Evolutionary conservation across 2,888 invertebrate genomes (phyloP), one percentile per base, ranked within the genome.

Genomic region (Noctua pronuba): DNA sequence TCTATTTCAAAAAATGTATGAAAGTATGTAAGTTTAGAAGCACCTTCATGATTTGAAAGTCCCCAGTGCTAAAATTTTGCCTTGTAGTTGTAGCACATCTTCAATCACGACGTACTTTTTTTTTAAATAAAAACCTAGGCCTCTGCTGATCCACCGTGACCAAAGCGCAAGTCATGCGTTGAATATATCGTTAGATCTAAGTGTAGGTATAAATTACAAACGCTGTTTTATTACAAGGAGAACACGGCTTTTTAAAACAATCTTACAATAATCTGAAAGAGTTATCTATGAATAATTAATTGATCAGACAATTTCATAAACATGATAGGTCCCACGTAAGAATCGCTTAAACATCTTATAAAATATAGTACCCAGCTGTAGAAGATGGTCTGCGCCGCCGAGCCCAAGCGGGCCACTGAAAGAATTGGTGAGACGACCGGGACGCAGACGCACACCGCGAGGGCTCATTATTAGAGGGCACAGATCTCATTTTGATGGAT

Each of bases 101-200:
- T 35, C 8, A 35, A 24, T 58, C 24, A 44, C 10, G n/a, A 38
- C 24, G 44, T 52, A 8, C 13, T 11, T 69, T 79, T 55, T 46
- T 58, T n/a, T n/a, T 41, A 18, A 60, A 35, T 44, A 11, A 49
- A 35, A 67, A 41, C 49, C 52, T 80, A 80, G 77, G 83, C 78
- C 75, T 78, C 58, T 75, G 71, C 28, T 83, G 86, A 88, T 86
- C n/a, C 66, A 73, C 77, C 82, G 75, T 75, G 67, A 71, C 86
- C 24, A 71, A 83, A 75, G 38, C 46, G 73, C 55, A 73, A 79
- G 76, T 88, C 83, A 88, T 88, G 86, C 83, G 83, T 78, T 55
- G 55, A 77, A 73, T 60, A 79, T 79, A 70, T 66, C 77, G 55
- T 58, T 66, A 60, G 21, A 72, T 73, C 18, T 78, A 73, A 76